phyloP scores from a whole-genome alignment of 2,888 invertebrate genomes.

The Corbicula japonica region DNA sequence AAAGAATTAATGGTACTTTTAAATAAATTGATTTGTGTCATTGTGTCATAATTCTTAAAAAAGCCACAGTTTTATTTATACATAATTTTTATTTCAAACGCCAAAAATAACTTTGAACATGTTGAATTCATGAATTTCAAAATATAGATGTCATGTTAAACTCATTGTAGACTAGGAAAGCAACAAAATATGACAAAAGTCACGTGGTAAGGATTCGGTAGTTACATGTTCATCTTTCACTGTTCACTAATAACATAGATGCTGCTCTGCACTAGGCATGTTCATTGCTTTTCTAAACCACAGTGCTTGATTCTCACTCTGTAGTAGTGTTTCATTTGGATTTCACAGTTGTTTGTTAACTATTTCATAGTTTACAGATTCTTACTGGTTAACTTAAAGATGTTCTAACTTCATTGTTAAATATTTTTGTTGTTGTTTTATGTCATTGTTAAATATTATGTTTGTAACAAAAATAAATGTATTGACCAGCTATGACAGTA shows the following conservation, averaged over 20 bases:
- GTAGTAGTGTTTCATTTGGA: neutral
- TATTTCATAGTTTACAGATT: neutral
- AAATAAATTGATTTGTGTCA: neutral
- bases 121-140: neutral
- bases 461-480: too few species aligned
- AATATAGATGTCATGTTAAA: neutral
- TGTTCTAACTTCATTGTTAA: too few species aligned
- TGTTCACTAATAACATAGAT: conserved; percentile 7
- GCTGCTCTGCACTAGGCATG: neutral
- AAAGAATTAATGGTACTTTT: neutral
- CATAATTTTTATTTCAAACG: neutral
- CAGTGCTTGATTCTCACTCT: neutral
- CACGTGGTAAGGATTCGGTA: conserved; percentile 54
- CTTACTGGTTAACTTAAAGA: neutral
- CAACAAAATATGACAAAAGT: conserved; percentile 45
- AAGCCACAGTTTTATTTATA: neutral
- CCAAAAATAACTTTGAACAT: neutral
- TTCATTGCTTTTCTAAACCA: neutral
- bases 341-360: neutral
- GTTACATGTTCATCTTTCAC: neutral
- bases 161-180: conserved; percentile 9
- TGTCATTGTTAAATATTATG: too few species aligned
- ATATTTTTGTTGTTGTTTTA: too few species aligned
- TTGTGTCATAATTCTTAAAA: neutral
- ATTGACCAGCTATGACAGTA: too few species aligned